Base-by-base conservation (phyloP, 92 coral and sea anemone genomes). In the Micromussa lordhowensis region DNA sequence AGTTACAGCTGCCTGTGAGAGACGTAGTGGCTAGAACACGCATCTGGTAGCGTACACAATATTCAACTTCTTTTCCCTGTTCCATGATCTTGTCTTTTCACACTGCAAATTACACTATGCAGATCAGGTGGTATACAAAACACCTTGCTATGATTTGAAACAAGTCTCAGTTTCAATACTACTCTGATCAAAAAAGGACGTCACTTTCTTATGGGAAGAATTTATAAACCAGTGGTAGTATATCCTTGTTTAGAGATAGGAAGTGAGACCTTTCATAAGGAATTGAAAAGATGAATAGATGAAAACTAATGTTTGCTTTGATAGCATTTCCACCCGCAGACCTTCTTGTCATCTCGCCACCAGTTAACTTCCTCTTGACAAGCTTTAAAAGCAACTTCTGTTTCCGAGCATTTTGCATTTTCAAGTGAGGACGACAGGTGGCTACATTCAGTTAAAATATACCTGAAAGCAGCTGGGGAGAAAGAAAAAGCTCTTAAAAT, bases 401-500 rank as follows among this genome's bases (percentile, higher is more conserved):
- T 78, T 78, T 78, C 82, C 30, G 21, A 55, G 82, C 80, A 74
- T 57, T 11, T 73, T 73, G 19, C 13, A 36, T 53, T 32, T 31
- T 84, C 19, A 32, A 28, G 68, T 31, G 14, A n/a, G 69, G 11
- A 34, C 3, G 35, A 75, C 88, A 36, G 88, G 88, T 84, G 88
- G 81, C 29, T 57, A 16, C 22, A 84, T 36, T 73, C 34, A n/a
- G 70, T 35, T 3, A 74, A 29, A 28, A 40, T 26, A 26, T 28
- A 34, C 70, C 71, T 73, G 81, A 84, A 73, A 21, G 17, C 88
- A 73, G 58, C 80, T 84, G 85, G 18, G 3, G 51, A 44, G 51
- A 12, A 66, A 40, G 29, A 21, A 15, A 26, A 0, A 5, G 1
- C 15, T 38, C n/a, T 40, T 82, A 48, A 82, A 82, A n/a, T 66